Evolutionary conservation across 2,888 invertebrate genomes (phyloP), one percentile per base, ranked within the genome.

Genomic region (Tipula confusa): DNA sequence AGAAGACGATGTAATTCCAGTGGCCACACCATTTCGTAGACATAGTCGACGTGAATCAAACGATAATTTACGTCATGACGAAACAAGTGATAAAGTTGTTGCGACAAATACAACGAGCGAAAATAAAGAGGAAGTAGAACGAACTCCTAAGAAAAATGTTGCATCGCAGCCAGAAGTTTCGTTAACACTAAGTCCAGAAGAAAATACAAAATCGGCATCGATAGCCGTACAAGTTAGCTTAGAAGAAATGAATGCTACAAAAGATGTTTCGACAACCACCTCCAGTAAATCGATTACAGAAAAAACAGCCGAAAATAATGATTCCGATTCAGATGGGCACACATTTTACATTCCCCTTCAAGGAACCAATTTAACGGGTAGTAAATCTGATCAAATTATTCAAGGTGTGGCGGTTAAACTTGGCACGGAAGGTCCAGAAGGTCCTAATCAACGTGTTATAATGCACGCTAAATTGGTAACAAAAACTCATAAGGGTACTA

Each of bases 331-430:
- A 9, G 91, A 90, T 82, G 92, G 92, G 0, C 92, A 92, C 83
- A 88, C 93, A 18, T 93, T 93, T 87, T 93, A 93, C 85, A 93
- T 93, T 87, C 93, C 93, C 0, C 86, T 93, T 3, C 92, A 92
- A 84, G 90, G 91, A 9, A 88, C 90, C 15, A 88, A 87, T 2
- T 86, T 86, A 82, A 86, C 88, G 38, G 87, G 88, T 83, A 87
- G 89, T 29, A 85, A 85, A 83, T 84, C 86, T 24, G 87, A 87
- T 83, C 91, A 90, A 85, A 85, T 92, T 15, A 92, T 93, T 84
- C 92, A 93, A 86, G 93, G 93, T 0, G 93, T 93, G 0, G 92
- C 93, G 1, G 93, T 93, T 0, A 93, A 93, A 86, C 87, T 93
- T 43, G 93, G 92, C 0, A 92, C 93, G 0, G 92, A 93, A 86